Percentiles rank a stretch among this genome's conserved stretches.
Conservation (phyloP, 1,140 invertebrate genomes). For the Bombus difficillimus region DNA sequence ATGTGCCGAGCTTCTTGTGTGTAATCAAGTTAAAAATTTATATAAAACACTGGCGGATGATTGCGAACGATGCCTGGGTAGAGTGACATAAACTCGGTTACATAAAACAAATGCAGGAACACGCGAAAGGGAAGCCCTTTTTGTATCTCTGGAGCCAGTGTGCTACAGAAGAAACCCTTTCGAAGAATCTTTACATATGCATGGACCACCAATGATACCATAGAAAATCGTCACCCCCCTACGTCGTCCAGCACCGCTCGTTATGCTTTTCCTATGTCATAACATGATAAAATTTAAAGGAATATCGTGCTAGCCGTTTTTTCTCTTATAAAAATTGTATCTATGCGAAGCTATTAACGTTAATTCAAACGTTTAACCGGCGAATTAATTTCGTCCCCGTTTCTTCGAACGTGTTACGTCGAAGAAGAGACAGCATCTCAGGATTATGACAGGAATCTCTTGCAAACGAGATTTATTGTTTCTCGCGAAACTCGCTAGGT, state of each 20-base stretch:
- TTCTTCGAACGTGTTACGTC: too few relatives aligned
- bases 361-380: too few relatives aligned
- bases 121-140: slow-evolving; percentile 67
- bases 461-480: not conserved
- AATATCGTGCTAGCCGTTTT: not conserved
- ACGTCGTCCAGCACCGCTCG: slow-evolving; percentile 4
- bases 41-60: slow-evolving; percentile 76
- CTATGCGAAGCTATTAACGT: too few relatives aligned
- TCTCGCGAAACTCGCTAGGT: not conserved
- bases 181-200: slow-evolving; percentile 78
- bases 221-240: slow-evolving; percentile 63
- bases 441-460: too few relatives aligned
- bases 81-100: slow-evolving; percentile 76
- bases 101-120: slow-evolving; percentile 75
- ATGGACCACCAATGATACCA: slow-evolving; percentile 78
- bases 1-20: slow-evolving; percentile 69
- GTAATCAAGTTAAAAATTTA: slow-evolving; percentile 81
- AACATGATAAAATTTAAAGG: slow-evolving; percentile 42
- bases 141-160: slow-evolving; percentile 50
- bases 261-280: slow-evolving; percentile 45
- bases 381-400: too few relatives aligned
- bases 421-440: accelerated
- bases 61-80: slow-evolving; percentile 60
- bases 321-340: too few relatives aligned
- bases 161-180: slow-evolving; percentile 74